Evolutionary conservation across 2,888 invertebrate species (phyloP), one percentile per base, ranked within the genome.

Genomic region (Lypha dubia): DNA sequence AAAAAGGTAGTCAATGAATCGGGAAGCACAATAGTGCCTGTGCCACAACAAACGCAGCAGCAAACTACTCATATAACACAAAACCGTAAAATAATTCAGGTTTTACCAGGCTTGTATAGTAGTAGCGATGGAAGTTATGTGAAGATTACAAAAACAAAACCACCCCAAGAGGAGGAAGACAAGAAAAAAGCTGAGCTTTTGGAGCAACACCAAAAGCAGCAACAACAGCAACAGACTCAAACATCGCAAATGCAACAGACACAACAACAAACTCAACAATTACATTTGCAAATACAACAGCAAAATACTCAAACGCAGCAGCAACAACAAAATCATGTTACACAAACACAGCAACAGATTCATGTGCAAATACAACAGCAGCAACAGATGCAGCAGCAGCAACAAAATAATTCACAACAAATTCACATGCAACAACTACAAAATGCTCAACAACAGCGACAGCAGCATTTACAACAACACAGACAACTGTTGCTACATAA

Each of bases 51-150:
- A 24, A 15, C 82, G n/a, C 82, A 75, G 11, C 80, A 67, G 13
- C 41, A 71, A 62, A 74, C 75, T 63, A 17, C 81, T 2, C 68
- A 77, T 84, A 58, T 84, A 56, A 74, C 81, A 3, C 74, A 77
- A 56, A 84, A 84, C 38, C 84, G 84, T 74, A 84, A 84, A 77
- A 84, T 84, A 22, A 84, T 84, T 41, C 77, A 84, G 20, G 84
- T 84, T 28, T 53, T 84, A 4, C 84, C 84, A 4, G 80, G 80
- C 15, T 81, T 84, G 11, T 84, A 81, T 5, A 84, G 84, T 38
- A 84, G 84, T 24, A 84, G 84, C 44, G 84, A 81, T 28, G 84
- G 84, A 20, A 84, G 81, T 35, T 81, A 56, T 70, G 81, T 84
- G 3, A 81, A 84, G 15, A 81, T 84, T 41, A 70, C 81, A 8